These are phyloP conservation scores for Nycticorax nycticorax DNA, from an alignment of 2,113 vertebrate species.

Conservation along the genomic window DNA sequence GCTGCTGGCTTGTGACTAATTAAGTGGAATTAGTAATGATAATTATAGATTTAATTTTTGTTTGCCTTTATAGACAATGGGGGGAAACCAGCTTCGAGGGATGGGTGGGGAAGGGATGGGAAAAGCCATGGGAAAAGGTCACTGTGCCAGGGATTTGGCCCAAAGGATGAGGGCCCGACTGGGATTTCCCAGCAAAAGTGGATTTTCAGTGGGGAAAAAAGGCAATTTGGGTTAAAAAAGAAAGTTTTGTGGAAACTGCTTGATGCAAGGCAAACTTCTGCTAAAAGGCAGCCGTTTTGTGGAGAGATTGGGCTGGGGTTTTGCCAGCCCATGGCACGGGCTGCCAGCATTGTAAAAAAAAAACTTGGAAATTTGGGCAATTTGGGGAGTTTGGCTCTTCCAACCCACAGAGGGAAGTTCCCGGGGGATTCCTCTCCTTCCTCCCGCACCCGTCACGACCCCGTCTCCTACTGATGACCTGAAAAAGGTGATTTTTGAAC, in stretches of 20 bases:
- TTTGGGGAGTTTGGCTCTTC: not conserved
- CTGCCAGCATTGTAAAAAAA: rapidly evolving
- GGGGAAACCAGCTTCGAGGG: constrained; percentile 46
- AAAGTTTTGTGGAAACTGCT: not conserved
- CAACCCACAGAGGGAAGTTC: not conserved
- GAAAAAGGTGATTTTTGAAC: not conserved
- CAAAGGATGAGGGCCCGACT: rapidly evolving
- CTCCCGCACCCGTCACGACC: not conserved
- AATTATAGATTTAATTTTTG: constrained; percentile 85
- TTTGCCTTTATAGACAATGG: constrained; percentile 74
- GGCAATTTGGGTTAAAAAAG: rapidly evolving
- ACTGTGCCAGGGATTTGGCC: rapidly evolving
- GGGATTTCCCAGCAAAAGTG: not conserved
- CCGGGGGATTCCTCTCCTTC: not conserved
- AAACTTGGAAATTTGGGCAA: not conserved
- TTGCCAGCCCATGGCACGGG: not conserved
- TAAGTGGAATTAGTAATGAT: constrained; percentile 87
- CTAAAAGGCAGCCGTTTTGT: rapidly evolving
- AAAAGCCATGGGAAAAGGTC: not conserved
- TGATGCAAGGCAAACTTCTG: not conserved
- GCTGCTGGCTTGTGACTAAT: constrained; percentile 86
- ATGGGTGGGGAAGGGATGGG: not conserved
- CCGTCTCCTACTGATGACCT: not conserved
- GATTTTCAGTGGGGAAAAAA: not conserved
- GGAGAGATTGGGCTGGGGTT: not conserved